Conservation (phyloP, 2,888 invertebrate species). For the Amphimallon solstitiale region DNA sequence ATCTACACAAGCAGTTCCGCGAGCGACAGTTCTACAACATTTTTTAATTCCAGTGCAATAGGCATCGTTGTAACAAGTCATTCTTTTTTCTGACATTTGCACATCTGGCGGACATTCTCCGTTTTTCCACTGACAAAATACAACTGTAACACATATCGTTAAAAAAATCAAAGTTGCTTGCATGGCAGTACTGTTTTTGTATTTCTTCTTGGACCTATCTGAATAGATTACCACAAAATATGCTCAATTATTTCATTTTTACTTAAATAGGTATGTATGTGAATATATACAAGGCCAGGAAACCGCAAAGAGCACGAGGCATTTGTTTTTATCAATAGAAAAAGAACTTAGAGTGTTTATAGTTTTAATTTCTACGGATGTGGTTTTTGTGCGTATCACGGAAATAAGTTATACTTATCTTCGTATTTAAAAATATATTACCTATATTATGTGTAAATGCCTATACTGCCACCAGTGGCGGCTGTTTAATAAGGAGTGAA, state of each 20-base stretch:
- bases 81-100: slow-evolving; percentile 55
- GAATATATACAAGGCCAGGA: not conserved
- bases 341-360: not conserved
- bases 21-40: slow-evolving; percentile 61
- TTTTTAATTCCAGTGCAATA: slow-evolving; percentile 57
- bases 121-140: slow-evolving; percentile 47
- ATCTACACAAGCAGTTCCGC: slow-evolving; percentile 57
- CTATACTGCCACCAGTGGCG: too few species aligned
- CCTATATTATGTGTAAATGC: too few species aligned
- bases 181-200: not conserved
- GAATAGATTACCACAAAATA: not conserved
- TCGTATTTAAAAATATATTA: too few species aligned
- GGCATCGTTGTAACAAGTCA: slow-evolving; percentile 54
- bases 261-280: not conserved
- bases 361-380: too few species aligned
- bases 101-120: slow-evolving; percentile 61
- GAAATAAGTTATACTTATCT: too few species aligned
- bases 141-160: not conserved
- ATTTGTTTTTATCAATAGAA: not conserved
- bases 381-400: too few species aligned
- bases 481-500: too few species aligned
- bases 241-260: too few species aligned
- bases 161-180: not conserved
- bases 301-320: slow-evolving; percentile 6
- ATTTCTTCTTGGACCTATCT: not conserved